Evolutionary conservation across 2,888 invertebrate species (phyloP).

Genomic region (Cephonodes hylas): DNA sequence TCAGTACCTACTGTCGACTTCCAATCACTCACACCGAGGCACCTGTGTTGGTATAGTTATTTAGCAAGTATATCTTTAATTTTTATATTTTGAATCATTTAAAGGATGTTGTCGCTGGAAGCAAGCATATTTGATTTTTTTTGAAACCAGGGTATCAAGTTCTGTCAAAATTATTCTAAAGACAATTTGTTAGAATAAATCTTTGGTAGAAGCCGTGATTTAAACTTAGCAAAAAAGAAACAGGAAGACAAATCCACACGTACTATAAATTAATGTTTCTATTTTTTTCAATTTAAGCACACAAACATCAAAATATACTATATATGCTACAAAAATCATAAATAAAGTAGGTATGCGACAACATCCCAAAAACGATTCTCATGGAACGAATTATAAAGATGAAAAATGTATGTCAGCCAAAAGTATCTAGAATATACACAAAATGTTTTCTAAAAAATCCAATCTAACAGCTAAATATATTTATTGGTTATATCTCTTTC

Average conservation of each 20-base stretch:
- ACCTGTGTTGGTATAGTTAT: no score
- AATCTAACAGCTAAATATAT: neutral
- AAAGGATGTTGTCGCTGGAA: neutral
- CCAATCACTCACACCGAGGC: conserved; percentile 82
- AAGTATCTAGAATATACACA: neutral
- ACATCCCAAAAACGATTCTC: neutral
- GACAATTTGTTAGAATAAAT: no score
- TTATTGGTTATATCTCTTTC: neutral
- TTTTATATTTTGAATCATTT: neutral
- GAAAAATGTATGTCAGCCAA: neutral
- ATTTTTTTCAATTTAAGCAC: no score
- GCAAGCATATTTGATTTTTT: neutral
- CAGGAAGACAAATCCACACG: no score
- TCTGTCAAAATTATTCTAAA: no score
- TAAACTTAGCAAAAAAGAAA: no score
- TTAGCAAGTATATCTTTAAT: neutral
- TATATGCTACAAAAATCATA: no score
- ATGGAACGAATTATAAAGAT: neutral
- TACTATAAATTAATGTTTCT: no score
- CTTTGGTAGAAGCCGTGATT: no score
- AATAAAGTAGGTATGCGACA: neutral
- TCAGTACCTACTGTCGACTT: conserved; percentile 78
- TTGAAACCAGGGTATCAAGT: neutral
- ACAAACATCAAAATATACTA: no score
- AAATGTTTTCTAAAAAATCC: neutral